Conservation (phyloP, 2,888 invertebrate genomes). For the Neoascia interrupta region DNA sequence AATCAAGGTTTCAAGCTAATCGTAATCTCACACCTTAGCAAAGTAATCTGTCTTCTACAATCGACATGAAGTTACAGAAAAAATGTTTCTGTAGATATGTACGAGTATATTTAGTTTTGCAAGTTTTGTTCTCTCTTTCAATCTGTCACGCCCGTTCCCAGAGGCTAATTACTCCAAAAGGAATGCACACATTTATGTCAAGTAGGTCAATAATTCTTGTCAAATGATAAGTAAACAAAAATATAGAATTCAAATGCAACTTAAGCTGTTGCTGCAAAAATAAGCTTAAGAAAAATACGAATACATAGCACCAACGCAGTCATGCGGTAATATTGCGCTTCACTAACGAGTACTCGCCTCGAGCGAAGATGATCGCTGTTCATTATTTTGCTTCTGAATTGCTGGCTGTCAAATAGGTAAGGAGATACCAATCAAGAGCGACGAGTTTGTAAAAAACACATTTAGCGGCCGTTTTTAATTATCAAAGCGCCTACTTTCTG, state of each 20-base stretch:
- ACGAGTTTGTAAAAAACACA: slow-evolving; percentile 43
- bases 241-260: slow-evolving; percentile 1
- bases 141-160: neutral
- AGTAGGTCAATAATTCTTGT: slow-evolving; percentile 2
- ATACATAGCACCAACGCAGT: slow-evolving; percentile 6
- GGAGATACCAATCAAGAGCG: slow-evolving; percentile 57
- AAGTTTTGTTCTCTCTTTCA: no score
- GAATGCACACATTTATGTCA: neutral
- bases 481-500: slow-evolving; percentile 12
- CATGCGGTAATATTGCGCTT: slow-evolving; percentile 21
- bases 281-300: no score
- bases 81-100: no score
- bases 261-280: no score
- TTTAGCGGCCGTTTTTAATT: slow-evolving; percentile 59
- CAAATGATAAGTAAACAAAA: slow-evolving; percentile 7
- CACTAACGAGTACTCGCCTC: neutral
- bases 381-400: slow-evolving; percentile 24
- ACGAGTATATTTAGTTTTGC: no score
- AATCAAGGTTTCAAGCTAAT: slow-evolving; percentile 18
- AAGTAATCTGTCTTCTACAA: neutral
- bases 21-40: neutral
- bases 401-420: slow-evolving; percentile 36
- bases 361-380: slow-evolving; percentile 43
- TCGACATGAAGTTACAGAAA: neutral
- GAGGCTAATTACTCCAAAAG: slow-evolving; percentile 4